These are phyloP conservation scores for Hylaeus anthracinus DNA, from an alignment of 1,140 invertebrate genomes.

Conservation along the genomic window DNA sequence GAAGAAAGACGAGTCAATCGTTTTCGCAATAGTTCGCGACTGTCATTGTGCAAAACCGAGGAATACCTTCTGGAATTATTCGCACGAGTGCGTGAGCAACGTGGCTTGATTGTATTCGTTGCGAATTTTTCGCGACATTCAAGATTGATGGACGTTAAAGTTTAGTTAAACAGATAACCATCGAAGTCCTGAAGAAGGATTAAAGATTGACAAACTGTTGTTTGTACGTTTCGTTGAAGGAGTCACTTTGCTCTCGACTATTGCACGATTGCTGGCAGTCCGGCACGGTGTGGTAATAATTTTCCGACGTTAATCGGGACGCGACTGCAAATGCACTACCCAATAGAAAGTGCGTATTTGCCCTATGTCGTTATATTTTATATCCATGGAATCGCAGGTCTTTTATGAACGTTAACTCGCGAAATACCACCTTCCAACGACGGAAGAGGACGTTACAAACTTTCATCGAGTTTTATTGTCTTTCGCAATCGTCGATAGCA, in stretches of 20 bases:
- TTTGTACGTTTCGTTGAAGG: constrained; percentile 23
- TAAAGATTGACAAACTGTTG: constrained; percentile 15
- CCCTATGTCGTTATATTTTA: constrained; percentile 49
- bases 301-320: constrained; percentile 61
- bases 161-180: constrained; percentile 7
- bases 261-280: constrained; percentile 56
- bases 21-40: no score
- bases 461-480: not conserved
- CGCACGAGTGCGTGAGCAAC: not conserved
- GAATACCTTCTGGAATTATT: not conserved
- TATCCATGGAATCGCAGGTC: constrained; percentile 18
- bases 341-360: constrained; percentile 61
- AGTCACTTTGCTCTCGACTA: constrained; percentile 48
- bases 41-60: not conserved
- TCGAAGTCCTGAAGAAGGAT: not conserved
- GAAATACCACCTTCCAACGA: not conserved
- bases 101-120: not conserved
- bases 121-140: not conserved
- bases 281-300: constrained; percentile 55
- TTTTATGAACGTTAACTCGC: constrained; percentile 1
- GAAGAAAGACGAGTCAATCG: no score
- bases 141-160: no score
- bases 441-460: constrained; percentile 13
- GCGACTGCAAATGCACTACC: constrained; percentile 48
- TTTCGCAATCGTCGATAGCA: not conserved